phyloP scores from a whole-genome alignment of 2,797 vertebrate genomes.

The Oryzias dopingdopingensis region DNA sequence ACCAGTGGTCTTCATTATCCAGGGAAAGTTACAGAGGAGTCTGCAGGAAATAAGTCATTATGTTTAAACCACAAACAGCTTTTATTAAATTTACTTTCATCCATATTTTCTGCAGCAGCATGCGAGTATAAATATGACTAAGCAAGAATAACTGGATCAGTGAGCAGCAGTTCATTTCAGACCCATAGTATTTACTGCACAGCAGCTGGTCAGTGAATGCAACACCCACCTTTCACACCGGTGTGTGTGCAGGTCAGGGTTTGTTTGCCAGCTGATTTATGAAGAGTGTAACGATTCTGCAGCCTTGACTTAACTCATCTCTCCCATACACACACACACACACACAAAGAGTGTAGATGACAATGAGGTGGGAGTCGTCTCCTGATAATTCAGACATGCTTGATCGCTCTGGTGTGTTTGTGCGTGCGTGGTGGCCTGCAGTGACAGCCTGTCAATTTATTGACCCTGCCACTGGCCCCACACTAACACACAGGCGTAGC shows the following conservation, averaged over 20 bases:
- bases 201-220: slow-evolving; percentile 43
- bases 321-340: slow-evolving; percentile 15
- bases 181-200: slow-evolving; percentile 12
- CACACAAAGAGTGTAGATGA: slow-evolving; percentile 18
- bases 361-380: slow-evolving; percentile 43
- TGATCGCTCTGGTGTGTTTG: slow-evolving; percentile 36
- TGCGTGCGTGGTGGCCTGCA: slow-evolving; percentile 57
- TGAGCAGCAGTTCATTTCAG: not conserved
- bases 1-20: not conserved
- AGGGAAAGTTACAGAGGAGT: too few species aligned
- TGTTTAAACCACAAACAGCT: too few species aligned
- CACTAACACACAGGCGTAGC: slow-evolving; percentile 75
- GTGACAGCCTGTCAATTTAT: slow-evolving; percentile 85
- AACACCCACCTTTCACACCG: slow-evolving; percentile 14
- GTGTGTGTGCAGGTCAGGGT: slow-evolving; percentile 26
- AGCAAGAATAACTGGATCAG: not conserved
- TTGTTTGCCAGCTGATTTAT: slow-evolving; percentile 63
- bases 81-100: too few species aligned
- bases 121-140: not conserved
- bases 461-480: slow-evolving; percentile 80
- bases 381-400: slow-evolving; percentile 42
- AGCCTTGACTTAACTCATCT: slow-evolving; percentile 47
- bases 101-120: too few species aligned
- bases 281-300: slow-evolving; percentile 47
- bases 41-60: too few species aligned